Percentiles rank a stretch among this genome's conserved stretches.
These are phyloP conservation scores for Epizoanthus stellaris DNA, from an alignment of 92 coral and sea anemone genomes.

Conservation along the genomic window DNA sequence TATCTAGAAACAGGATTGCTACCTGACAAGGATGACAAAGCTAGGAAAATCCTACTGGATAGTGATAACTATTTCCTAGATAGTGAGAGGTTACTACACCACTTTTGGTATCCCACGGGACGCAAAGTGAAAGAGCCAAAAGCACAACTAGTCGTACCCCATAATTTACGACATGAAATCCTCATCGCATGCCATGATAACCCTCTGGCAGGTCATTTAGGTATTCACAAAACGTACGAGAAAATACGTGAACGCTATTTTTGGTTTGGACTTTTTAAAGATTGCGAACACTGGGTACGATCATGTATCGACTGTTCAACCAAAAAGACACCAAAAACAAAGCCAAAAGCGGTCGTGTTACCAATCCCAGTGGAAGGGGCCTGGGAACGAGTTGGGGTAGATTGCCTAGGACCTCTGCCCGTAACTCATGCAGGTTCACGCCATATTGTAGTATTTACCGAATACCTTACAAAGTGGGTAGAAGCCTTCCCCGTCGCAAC, in stretches of 20 bases:
- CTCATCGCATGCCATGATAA: slow-evolving; percentile 46
- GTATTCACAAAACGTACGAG: slow-evolving; percentile 50
- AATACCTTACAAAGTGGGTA: slow-evolving; percentile 56
- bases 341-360: slow-evolving; percentile 20
- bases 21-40: slow-evolving; percentile 30
- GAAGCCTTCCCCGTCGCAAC: slow-evolving; percentile 55
- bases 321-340: slow-evolving; percentile 57
- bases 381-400: slow-evolving; percentile 58
- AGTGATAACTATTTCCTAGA: slow-evolving; percentile 15
- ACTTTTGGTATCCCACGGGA: not conserved
- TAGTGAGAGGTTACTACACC: slow-evolving; percentile 24
- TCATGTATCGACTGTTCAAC: slow-evolving; percentile 65
- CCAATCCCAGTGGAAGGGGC: slow-evolving; percentile 62
- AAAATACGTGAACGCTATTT: slow-evolving; percentile 58
- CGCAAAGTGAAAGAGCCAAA: not conserved
- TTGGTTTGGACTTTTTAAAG: slow-evolving; percentile 66
- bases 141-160: slow-evolving; percentile 43
- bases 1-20: slow-evolving; percentile 47
- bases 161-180: slow-evolving; percentile 30
- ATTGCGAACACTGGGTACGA: slow-evolving; percentile 63
- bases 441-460: slow-evolving; percentile 66
- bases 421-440: slow-evolving; percentile 61
- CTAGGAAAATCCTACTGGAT: slow-evolving; percentile 18
- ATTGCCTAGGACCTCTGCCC: slow-evolving; percentile 71
- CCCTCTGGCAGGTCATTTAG: slow-evolving; percentile 40